Percentiles rank a stretch among this genome's conserved stretches.
phyloP scores from a whole-genome alignment of 2,888 invertebrate species.

The Rhyacophila evoluta region DNA sequence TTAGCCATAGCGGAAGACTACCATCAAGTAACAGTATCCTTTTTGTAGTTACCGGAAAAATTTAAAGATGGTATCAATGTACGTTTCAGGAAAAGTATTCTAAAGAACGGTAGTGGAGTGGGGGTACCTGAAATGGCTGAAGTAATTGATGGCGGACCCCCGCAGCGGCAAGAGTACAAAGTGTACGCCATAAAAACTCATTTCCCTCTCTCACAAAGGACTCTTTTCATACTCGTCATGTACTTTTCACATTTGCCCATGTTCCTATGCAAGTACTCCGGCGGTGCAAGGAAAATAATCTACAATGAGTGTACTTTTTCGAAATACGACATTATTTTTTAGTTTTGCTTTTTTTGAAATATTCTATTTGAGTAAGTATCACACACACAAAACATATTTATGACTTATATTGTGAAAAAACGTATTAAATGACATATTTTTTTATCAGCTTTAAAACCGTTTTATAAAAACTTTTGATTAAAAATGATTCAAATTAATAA shows the following conservation, averaged over 20 bases:
- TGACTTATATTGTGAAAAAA: no score
- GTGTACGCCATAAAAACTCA: conserved; percentile 44
- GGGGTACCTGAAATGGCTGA: background rate
- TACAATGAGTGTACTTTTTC: background rate
- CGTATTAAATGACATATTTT: no score
- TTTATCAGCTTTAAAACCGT: no score
- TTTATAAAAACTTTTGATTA: no score
- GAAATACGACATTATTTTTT: background rate
- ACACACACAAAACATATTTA: no score
- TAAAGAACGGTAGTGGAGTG: background rate
- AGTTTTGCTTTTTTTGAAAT: no score
- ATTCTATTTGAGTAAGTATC: no score
- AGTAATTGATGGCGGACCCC: conserved; percentile 28
- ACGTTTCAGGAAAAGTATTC: background rate
- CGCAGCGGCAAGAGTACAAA: conserved; percentile 32
- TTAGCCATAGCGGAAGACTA: no score
- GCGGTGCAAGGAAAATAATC: conserved; percentile 40
- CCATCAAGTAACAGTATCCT: no score
- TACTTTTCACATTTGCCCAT: conserved; percentile 32
- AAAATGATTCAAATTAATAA: no score
- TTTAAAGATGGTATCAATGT: no score
- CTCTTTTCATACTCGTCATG: conserved; percentile 42
- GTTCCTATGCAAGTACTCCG: conserved; percentile 34
- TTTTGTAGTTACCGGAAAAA: no score
- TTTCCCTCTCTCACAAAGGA: conserved; percentile 42